Conservation (phyloP, 2,797 vertebrate species). For the Syncerus caffer region DNA sequence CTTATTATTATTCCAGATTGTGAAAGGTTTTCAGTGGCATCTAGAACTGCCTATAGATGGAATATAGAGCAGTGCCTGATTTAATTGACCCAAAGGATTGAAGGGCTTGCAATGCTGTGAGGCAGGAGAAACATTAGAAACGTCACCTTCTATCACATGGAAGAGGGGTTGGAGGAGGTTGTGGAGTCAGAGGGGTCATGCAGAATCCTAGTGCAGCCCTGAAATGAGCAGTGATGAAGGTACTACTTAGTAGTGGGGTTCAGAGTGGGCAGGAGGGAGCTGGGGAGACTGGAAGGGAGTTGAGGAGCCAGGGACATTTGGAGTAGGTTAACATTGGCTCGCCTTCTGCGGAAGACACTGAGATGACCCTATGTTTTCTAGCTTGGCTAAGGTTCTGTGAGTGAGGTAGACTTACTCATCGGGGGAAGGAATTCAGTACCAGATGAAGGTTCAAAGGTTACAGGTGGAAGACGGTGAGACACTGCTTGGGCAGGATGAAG, state of each 20-base stretch:
- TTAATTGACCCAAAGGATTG: not conserved
- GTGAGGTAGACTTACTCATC: not conserved
- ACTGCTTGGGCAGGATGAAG: not conserved
- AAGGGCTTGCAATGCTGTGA: constrained; percentile 12
- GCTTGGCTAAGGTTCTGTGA: not conserved
- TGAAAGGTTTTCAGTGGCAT: not conserved
- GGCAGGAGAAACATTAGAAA: not conserved
- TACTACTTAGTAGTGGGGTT: not conserved
- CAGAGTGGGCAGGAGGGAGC: not conserved
- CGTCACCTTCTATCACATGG: not conserved
- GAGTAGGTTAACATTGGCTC: not conserved
- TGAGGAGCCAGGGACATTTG: not conserved
- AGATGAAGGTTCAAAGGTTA: not conserved
- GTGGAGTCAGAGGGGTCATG: not conserved
- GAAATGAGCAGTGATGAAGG: not conserved
- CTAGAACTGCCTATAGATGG: not conserved
- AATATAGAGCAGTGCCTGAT: not conserved
- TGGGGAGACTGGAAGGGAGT: not conserved
- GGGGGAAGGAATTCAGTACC: not conserved
- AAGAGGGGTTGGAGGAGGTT: not conserved
- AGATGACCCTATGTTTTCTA: not conserved
- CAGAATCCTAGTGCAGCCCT: not conserved
- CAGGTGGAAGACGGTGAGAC: not conserved
- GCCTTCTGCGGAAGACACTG: not conserved
- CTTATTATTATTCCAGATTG: not conserved